phyloP scores from a whole-genome alignment of 2,888 invertebrate genomes.

The Caenorhabditis drosophilae region DNA sequence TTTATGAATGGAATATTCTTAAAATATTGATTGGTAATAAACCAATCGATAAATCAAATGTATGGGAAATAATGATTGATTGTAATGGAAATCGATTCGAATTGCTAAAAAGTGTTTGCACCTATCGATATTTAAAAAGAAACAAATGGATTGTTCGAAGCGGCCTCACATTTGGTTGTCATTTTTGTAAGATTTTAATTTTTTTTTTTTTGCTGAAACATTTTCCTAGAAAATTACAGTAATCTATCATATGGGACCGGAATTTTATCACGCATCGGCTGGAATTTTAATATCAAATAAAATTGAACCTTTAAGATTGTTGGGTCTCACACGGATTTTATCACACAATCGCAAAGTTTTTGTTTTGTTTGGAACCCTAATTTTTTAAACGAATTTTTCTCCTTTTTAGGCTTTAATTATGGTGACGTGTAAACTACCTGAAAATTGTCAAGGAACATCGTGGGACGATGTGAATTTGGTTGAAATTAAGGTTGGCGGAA shows the following conservation, averaged over 20 bases:
- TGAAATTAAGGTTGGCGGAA: neutral
- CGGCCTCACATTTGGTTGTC: conserved; percentile 47
- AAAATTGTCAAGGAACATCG: neutral
- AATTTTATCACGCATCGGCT: conserved; percentile 30
- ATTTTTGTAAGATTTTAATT: conserved; percentile 39
- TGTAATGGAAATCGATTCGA: conserved; percentile 3
- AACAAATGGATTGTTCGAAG: conserved; percentile 46
- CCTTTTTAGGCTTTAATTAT: neutral
- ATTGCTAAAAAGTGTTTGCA: neutral
- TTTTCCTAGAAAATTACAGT: conserved; percentile 10
- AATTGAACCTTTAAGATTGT: conserved; percentile 13
- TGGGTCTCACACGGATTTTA: conserved; percentile 29
- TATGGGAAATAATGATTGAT: neutral
- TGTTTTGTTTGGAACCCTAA: neutral
- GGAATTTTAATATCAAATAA: conserved; percentile 22
- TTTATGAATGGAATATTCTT: conserved; percentile 19
- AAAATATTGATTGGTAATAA: conserved; percentile 4
- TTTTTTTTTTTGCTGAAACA: neutral
- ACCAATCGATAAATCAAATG: neutral
- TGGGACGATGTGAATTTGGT: neutral
- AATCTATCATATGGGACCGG: conserved; percentile 30
- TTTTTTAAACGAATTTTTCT: neutral
- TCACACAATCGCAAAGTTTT: conserved; percentile 26
- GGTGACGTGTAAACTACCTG: neutral
- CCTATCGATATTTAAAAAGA: conserved; percentile 16